phyloP scores from a whole-genome alignment of 1,140 invertebrate genomes.

The Aporrectodea caliginosa region DNA sequence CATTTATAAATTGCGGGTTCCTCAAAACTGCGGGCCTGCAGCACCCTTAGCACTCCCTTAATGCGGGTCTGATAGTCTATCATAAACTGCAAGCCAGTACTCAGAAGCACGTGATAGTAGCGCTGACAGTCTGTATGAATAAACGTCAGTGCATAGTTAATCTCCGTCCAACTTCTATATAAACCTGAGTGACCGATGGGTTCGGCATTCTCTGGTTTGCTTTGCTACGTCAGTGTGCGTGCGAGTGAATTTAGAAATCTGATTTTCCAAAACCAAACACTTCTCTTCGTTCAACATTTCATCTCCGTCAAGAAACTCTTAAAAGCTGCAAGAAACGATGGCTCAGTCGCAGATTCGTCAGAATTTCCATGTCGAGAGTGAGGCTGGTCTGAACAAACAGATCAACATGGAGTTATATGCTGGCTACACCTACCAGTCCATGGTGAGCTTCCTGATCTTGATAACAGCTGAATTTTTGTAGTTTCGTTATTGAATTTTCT shows the following conservation, averaged over 20 bases:
- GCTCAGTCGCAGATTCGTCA: constrained; percentile 61
- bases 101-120: no score
- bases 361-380: constrained; percentile 73
- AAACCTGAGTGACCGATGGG: not conserved
- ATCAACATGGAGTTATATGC: constrained; percentile 84
- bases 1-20: no score
- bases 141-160: not conserved
- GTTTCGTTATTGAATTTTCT: not conserved
- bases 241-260: not conserved
- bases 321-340: constrained; percentile 7
- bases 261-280: not conserved
- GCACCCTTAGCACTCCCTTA: no score
- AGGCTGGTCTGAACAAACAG: constrained; percentile 75
- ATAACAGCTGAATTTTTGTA: not conserved
- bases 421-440: constrained; percentile 67
- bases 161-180: no score
- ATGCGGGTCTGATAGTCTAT: no score
- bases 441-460: not conserved
- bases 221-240: not conserved
- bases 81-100: no score
- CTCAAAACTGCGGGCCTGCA: no score
- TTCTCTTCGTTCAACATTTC: not conserved
- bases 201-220: not conserved
- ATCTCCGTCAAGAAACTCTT: not conserved
- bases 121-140: not conserved